Percentiles rank a stretch among this genome's conserved stretches.
Conservation (phyloP, 2,888 invertebrate species). For the Minunthozetes semirufus region DNA sequence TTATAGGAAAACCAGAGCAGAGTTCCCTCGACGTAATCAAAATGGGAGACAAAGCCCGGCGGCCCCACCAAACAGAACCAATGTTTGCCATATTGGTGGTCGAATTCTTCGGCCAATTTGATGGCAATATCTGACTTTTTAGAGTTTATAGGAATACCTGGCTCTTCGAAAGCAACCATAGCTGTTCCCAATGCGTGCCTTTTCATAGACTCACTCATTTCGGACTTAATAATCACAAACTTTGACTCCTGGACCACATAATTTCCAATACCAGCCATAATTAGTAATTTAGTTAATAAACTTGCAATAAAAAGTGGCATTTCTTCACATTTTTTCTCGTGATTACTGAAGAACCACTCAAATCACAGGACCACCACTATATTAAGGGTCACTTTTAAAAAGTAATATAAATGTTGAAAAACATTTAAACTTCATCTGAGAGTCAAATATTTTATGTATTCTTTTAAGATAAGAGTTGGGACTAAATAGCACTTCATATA, state of each 20-base stretch:
- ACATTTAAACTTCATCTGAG: background rate
- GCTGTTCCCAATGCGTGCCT: slow-evolving; percentile 16
- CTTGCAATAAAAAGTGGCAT: slow-evolving; percentile 23
- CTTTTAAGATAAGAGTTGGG: too few relatives aligned
- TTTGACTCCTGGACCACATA: slow-evolving; percentile 17
- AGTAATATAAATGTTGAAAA: background rate
- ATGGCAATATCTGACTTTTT: slow-evolving; percentile 19
- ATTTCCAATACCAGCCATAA: slow-evolving; percentile 11
- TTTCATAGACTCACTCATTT: slow-evolving; percentile 20
- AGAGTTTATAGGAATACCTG: background rate
- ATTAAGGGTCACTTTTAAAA: too few relatives aligned
- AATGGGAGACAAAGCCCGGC: slow-evolving; percentile 17
- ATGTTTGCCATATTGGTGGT: slow-evolving; percentile 10
- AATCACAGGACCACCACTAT: too few relatives aligned
- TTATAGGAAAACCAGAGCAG: slow-evolving; percentile 13
- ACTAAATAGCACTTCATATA: too few relatives aligned
- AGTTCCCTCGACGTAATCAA: slow-evolving; percentile 21
- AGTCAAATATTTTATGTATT: background rate
- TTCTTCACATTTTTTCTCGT: slow-evolving; percentile 1
- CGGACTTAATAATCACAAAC: slow-evolving; percentile 21
- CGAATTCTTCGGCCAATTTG: slow-evolving; percentile 11
- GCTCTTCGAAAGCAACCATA: slow-evolving; percentile 9
- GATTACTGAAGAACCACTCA: background rate
- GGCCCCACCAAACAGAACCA: slow-evolving; percentile 23
- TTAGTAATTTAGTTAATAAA: slow-evolving; percentile 3